A percentile compares a stretch with the other conserved stretches of the same genome.
Conservation (phyloP, 2,113 vertebrate genomes). For the Anhinga anhinga region DNA sequence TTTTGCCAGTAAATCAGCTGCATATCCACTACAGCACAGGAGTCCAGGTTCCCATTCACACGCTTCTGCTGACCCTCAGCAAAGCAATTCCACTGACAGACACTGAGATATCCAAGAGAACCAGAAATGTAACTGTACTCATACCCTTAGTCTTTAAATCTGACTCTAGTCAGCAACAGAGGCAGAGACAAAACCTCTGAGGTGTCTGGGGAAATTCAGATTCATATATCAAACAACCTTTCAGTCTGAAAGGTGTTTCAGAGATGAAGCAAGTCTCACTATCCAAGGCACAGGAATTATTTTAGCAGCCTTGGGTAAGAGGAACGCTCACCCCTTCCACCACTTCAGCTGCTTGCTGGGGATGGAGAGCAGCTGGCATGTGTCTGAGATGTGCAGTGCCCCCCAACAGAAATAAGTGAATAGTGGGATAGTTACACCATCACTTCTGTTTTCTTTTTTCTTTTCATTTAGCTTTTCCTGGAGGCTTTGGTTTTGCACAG, state of each 20-base stretch:
- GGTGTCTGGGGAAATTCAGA: neutral
- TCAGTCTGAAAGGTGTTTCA: neutral
- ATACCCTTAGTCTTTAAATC: neutral
- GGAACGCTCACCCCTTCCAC: neutral
- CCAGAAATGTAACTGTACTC: neutral
- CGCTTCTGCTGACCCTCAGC: neutral
- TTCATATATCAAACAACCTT: neutral
- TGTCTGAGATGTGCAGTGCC: neutral
- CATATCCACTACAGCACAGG: neutral
- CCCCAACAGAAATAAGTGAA: neutral
- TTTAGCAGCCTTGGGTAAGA: neutral
- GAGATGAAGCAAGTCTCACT: neutral
- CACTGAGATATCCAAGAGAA: neutral
- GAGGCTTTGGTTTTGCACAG: neutral
- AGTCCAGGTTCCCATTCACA: neutral
- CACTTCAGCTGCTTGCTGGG: neutral
- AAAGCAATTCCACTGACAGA: accelerated
- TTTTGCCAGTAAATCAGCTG: neutral
- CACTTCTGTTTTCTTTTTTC: neutral
- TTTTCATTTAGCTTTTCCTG: conserved; percentile 1
- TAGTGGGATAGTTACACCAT: neutral
- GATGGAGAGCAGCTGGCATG: neutral
- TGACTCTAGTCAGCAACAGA: neutral
- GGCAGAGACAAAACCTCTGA: neutral
- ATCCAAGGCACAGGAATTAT: neutral